A percentile compares a stretch with the other conserved stretches of the same genome.
These are phyloP conservation scores for Chloropsis cyanopogon DNA, from an alignment of 2,113 vertebrate genomes.

Conservation along the genomic window DNA sequence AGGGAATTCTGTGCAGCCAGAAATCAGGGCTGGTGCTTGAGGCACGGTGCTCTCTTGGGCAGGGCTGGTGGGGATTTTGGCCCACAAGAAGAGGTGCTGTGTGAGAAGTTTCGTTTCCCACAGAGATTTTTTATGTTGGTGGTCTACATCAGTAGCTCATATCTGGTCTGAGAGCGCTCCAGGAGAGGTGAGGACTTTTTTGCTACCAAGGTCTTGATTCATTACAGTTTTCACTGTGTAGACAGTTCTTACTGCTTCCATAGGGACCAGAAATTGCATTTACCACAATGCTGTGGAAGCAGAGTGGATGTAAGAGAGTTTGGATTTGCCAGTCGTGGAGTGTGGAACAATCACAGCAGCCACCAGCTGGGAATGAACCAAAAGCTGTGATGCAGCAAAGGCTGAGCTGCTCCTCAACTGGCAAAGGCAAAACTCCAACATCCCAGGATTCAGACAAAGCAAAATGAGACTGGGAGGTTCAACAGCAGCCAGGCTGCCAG, in stretches of 20 bases:
- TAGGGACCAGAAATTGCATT: neutral
- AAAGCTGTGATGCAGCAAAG: fast-evolving
- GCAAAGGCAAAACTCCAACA: neutral
- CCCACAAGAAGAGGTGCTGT: fast-evolving
- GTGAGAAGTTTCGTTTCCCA: neutral
- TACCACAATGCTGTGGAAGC: neutral
- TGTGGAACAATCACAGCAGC: neutral
- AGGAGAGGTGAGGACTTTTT: neutral
- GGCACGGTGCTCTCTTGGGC: neutral
- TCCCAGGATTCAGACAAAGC: neutral
- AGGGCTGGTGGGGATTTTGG: neutral
- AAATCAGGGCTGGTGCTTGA: neutral
- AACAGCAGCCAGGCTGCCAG: neutral
- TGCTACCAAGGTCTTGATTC: neutral
- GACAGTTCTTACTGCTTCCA: neutral
- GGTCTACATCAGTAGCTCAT: neutral
- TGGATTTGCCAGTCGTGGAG: fast-evolving
- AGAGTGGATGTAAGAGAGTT: neutral
- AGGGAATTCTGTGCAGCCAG: neutral
- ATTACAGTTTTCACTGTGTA: fast-evolving
- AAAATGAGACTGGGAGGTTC: neutral
- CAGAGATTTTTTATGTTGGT: neutral
- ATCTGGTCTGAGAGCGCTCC: neutral
- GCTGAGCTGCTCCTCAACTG: neutral
- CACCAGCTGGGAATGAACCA: neutral